Evolutionary conservation across 2,113 vertebrate species (phyloP), one percentile per base, ranked within the genome.

Genomic region (Macrotis lagotis): DNA sequence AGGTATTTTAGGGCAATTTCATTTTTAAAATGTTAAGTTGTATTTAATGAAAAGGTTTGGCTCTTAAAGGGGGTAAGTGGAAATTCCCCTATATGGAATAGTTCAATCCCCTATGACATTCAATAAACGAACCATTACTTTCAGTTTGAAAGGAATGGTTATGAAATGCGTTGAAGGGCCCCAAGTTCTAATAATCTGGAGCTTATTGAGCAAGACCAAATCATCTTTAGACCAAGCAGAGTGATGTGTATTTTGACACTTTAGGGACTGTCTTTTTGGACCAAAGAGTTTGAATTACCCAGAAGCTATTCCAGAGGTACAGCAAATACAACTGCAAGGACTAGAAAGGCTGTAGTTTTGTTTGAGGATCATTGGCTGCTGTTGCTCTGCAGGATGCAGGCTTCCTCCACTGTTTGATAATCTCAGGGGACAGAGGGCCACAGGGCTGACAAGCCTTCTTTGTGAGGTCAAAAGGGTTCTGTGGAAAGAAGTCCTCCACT

Each of bases 1-100:
- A 88, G 47, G 53, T 50, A 92, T 88, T 93, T 88, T 24, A 90
- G 31, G 91, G 95, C 91, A 47, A 59, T 96, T 93, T 91, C 25
- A 48, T 74, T 44, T 83, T 51, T 53, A 95, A 92, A 94, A 31
- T 31, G 66, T 44, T 83, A 83, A 44, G 48, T 48, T 50, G 24
- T n/a, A 37, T n/a, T n/a, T n/a, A 49, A 74, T n/a, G 66, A 88
- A 28, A 52, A 55, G 24, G 44, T 96, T 90, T 44, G 51, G 88
- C 88, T 95, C 51, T 96, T 51, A 89, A 52, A 91, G 89, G 14
- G 14, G 4, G 91, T 88, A 91, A 8, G 6, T 59, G 83, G 83
- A 26, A 96, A 93, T 94, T 92, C 66, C 37, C 37, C 19, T 93
- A 1, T 28, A 0, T 9, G 37, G 51, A 91, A 44, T 66, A 50